A percentile compares a stretch with the other conserved stretches of the same genome.
phyloP scores from a whole-genome alignment of 2,797 vertebrate genomes.

The Buphagus erythrorhynchus region DNA sequence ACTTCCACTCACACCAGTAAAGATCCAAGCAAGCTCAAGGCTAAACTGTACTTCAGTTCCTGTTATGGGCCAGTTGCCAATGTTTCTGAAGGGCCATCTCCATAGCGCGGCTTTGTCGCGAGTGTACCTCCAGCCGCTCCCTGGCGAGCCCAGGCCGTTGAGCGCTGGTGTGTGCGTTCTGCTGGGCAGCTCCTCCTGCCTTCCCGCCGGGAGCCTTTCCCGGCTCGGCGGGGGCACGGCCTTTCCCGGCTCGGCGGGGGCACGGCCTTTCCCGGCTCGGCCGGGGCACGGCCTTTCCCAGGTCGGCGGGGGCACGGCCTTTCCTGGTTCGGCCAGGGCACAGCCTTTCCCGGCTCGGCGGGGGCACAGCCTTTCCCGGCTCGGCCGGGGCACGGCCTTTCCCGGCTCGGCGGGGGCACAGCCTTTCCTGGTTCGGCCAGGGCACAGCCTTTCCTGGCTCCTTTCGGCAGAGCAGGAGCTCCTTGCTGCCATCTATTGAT shows the following conservation, averaged over 20 bases:
- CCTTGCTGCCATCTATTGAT: conserved; percentile 67
- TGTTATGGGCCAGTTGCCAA: accelerated
- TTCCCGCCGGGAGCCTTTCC: neutral
- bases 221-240: neutral
- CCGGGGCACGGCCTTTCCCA: no score
- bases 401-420: neutral
- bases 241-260: neutral
- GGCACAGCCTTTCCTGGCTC: neutral
- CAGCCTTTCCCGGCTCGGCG: accelerated
- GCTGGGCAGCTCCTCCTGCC: no score
- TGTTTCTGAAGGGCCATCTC: neutral
- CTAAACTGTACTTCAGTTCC: neutral
- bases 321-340: no score
- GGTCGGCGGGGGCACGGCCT: neutral
- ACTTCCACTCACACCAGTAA: neutral
- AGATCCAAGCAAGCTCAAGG: neutral
- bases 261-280: neutral
- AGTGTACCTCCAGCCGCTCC: accelerated
- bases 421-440: neutral
- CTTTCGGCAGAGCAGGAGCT: neutral
- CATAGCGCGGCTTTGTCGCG: accelerated
- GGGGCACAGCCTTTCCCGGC: accelerated
- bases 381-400: accelerated
- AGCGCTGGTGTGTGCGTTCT: no score
- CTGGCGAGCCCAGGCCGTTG: no score